Base-by-base conservation (phyloP, 2,113 vertebrate species). In the Microcebus tavaratra region DNA sequence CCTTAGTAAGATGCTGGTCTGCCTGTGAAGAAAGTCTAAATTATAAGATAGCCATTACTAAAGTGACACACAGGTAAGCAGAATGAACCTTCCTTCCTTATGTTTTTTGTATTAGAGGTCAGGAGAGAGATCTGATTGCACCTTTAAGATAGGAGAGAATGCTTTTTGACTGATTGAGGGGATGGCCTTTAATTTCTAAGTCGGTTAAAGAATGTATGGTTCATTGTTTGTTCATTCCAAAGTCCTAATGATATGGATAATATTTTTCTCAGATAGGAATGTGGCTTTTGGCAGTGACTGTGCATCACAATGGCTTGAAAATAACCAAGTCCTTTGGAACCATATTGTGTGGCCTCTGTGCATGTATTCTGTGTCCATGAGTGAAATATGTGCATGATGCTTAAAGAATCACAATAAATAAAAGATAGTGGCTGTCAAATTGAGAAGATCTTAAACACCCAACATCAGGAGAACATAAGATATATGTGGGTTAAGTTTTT, bases 101-200 rank as follows among this genome's bases (percentile, higher is more conserved):
- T 1, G 1, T 55, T 84, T 84, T 75, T 83, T 18, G 23, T 76
- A 10, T 82, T 88, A 45, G 61, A 96, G 88, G 78, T 96, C 83
- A 89, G n/a, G 17, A 65, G 27, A 42, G 6, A 25, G 48, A 18
- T 95, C 82, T 36, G 48, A 87, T 48, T 29, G n/a, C 1, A 42
- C 15, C 4, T 63, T 36, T 50, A 79, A 93, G 39, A 18, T 70
- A 36, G 59, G 75, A 90, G 23, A 95, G 53, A 90, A 65, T 65
- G 93, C 61, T 88, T 97, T 97, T 94, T 95, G 76, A 97, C 84
- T 96, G 92, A 96, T 80, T 91, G 85, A 97, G 94, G 94, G 76
- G 61, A 79, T 5, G 31, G 27, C 95, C 87, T 96, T 94, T 97
- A 78, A 87, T 96, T 96, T 95, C 75, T 96, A 89, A 97, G 63